A percentile compares a stretch with the other conserved stretches of the same genome.
phyloP scores from a whole-genome alignment of 2,113 vertebrate species.

The Indri indri region DNA sequence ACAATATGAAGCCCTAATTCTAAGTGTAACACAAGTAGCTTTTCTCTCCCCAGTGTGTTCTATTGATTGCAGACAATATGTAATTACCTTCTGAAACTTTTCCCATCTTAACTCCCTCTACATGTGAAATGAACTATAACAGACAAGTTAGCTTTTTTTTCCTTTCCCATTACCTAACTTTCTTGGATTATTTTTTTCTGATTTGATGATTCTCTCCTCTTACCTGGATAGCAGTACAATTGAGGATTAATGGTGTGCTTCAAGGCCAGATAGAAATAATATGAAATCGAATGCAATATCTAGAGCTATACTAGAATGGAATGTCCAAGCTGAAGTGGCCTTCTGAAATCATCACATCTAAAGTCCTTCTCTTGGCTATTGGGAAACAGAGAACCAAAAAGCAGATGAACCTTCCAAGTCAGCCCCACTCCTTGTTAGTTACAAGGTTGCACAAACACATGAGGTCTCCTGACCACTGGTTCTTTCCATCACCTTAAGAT shows the following conservation, averaged over 20 bases:
- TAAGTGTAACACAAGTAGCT: conserved; percentile 38
- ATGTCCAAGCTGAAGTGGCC: neutral
- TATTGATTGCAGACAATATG: conserved; percentile 67
- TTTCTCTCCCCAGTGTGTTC: conserved; percentile 46
- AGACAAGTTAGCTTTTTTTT: conserved; percentile 58
- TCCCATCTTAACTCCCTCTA: conserved; percentile 59
- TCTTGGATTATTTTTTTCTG: neutral
- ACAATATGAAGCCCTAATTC: conserved; percentile 38
- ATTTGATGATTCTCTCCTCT: conserved; percentile 35
- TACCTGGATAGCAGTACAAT: neutral
- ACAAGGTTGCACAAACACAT: neutral
- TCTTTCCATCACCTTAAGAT: neutral
- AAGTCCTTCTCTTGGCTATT: neutral
- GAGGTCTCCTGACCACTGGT: neutral
- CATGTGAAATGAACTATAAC: conserved; percentile 68
- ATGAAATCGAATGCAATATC: neutral
- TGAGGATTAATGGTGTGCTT: conserved; percentile 6
- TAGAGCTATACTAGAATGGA: neutral
- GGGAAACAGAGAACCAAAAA: neutral
- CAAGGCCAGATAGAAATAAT: neutral
- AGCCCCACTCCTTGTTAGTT: neutral
- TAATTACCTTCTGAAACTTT: conserved; percentile 71
- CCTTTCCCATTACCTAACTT: neutral
- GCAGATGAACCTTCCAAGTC: fast-evolving
- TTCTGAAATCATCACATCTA: neutral